A percentile compares a stretch with the other conserved stretches of the same genome.
Evolutionary conservation across 2,888 invertebrate genomes (phyloP).

Genomic region (Apocheima hispidaria): DNA sequence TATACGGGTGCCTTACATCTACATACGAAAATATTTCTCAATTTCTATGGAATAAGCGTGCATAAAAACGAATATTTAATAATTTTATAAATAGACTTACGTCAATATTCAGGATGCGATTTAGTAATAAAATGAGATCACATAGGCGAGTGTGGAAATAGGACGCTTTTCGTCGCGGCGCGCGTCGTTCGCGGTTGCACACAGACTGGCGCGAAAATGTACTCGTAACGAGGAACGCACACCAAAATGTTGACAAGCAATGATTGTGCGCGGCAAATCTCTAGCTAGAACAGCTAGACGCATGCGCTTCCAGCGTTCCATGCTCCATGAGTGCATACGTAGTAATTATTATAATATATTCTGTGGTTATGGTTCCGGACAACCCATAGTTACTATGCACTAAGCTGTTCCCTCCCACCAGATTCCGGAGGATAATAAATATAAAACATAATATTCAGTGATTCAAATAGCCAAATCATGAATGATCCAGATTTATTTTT

Average conservation of each 20-base stretch:
- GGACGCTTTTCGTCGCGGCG: conserved; percentile 52
- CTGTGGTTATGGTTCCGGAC: neutral
- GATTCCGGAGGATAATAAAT: conserved; percentile 8
- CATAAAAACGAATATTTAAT: conserved; percentile 23
- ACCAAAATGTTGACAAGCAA: conserved; percentile 62
- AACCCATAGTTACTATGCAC: neutral
- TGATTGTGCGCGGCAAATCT: conserved; percentile 35
- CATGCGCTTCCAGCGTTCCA: conserved; percentile 38
- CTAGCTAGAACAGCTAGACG: conserved; percentile 29
- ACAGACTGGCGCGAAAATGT: conserved; percentile 63
- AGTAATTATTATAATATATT: neutral
- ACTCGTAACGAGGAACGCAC: conserved; percentile 44
- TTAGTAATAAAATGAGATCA: conserved; percentile 68
- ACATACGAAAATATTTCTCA: neutral
- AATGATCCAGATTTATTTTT: conserved; percentile 36
- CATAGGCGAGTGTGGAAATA: conserved; percentile 55
- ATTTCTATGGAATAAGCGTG: neutral
- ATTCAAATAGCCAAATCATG: conserved; percentile 30
- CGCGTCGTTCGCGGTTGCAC: conserved; percentile 64
- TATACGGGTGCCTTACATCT: neutral
- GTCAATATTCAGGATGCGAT: conserved; percentile 58
- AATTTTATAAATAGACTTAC: conserved; percentile 57
- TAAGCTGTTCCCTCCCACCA: neutral
- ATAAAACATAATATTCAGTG: conserved; percentile 14
- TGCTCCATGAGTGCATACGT: conserved; percentile 3